Conservation (phyloP, 2,888 invertebrate genomes). For the Apamea crenata region DNA sequence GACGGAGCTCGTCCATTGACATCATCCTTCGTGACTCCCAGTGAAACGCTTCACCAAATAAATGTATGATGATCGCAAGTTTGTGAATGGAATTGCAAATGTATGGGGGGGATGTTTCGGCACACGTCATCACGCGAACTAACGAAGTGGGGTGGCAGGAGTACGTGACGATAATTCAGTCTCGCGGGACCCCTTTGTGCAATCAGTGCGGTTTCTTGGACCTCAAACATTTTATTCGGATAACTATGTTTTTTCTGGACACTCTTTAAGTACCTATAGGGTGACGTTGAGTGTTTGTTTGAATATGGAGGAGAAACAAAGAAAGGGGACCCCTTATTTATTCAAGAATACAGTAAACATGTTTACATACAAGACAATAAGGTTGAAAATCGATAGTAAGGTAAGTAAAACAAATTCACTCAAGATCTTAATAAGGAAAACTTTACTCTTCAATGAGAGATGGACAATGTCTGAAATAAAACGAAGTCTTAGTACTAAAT, state of each 20-base stretch:
- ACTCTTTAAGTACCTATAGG: constrained; percentile 32
- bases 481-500: constrained; percentile 62
- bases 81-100: constrained; percentile 70
- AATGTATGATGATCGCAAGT: constrained; percentile 55
- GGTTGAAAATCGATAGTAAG: constrained; percentile 14
- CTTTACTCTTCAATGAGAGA: constrained; percentile 46
- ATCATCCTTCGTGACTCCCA: constrained; percentile 18
- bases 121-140: constrained; percentile 74
- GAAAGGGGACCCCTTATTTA: constrained; percentile 21
- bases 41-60: constrained; percentile 48
- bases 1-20: not conserved
- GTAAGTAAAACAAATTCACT: constrained; percentile 12
- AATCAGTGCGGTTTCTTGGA: constrained; percentile 88
- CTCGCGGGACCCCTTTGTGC: constrained; percentile 88
- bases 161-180: constrained; percentile 88
- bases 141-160: constrained; percentile 83
- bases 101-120: constrained; percentile 64
- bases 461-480: constrained; percentile 59
- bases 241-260: constrained; percentile 73
- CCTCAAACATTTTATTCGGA: constrained; percentile 76
- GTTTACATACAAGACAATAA: not conserved
- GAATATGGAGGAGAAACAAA: constrained; percentile 36
- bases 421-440: constrained; percentile 58
- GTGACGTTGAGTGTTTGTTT: constrained; percentile 23
- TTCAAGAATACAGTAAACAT: constrained; percentile 12